These are phyloP conservation scores for Sebastes umbrosus DNA, from an alignment of 2,797 vertebrate genomes.

Conservation along the genomic window DNA sequence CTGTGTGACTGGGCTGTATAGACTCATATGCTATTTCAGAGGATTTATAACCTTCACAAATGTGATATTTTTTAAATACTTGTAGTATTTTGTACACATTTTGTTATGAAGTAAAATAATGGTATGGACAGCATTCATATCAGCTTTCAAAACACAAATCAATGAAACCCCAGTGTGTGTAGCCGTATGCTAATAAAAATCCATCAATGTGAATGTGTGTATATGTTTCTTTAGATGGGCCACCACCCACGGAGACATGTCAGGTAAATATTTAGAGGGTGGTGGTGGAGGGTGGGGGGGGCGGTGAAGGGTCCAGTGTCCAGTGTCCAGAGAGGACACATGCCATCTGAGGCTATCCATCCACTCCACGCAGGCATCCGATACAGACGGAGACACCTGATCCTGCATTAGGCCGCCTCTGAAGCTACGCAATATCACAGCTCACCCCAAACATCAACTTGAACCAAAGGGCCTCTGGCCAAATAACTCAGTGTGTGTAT, in stretches of 20 bases:
- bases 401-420: slow-evolving; percentile 70
- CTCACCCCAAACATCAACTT: slow-evolving; percentile 75
- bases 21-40: background rate
- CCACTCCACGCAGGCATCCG: slow-evolving; percentile 46
- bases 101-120: background rate
- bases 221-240: slow-evolving; percentile 69
- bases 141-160: slow-evolving; percentile 58
- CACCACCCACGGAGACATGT: slow-evolving; percentile 83
- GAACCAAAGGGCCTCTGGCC: slow-evolving; percentile 62
- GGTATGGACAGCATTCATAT: slow-evolving; percentile 25
- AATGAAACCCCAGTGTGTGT: slow-evolving; percentile 44
- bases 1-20: too few species aligned
- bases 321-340: slow-evolving; percentile 72
- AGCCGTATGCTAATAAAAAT: slow-evolving; percentile 29
- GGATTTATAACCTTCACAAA: background rate
- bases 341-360: slow-evolving; percentile 62
- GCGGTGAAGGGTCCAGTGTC: slow-evolving; percentile 72
- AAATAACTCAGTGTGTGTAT: slow-evolving; percentile 26
- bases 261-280: slow-evolving; percentile 81
- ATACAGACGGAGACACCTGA: slow-evolving; percentile 75
- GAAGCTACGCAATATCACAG: slow-evolving; percentile 60
- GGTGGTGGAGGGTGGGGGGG: background rate
- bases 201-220: slow-evolving; percentile 69
- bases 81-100: background rate
- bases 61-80: background rate